Percentiles rank a stretch among this genome's conserved stretches.
Evolutionary conservation across 2,888 invertebrate species (phyloP).

Genomic region (Lutraria lutraria): DNA sequence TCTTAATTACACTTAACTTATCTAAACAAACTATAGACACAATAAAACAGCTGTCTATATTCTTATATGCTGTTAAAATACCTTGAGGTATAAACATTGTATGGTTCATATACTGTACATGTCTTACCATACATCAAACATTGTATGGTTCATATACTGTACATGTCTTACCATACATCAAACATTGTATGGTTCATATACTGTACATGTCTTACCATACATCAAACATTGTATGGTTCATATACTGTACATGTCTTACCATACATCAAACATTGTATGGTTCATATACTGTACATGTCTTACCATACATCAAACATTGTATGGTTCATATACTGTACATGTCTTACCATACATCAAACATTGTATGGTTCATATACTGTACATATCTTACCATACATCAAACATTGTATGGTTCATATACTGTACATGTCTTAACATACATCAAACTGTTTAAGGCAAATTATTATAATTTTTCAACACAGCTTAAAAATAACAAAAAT

Average conservation of each 20-base stretch:
- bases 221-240: too few species aligned
- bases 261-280: not conserved
- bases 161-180: not conserved
- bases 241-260: not conserved
- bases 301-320: not conserved
- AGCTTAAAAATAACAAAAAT: not conserved
- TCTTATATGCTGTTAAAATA: too few species aligned
- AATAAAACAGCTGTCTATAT: too few species aligned
- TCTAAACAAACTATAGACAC: too few species aligned
- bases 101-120: too few species aligned
- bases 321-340: too few species aligned
- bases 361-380: too few species aligned
- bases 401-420: too few species aligned
- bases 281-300: not conserved
- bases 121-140: not conserved
- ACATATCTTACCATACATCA: not conserved
- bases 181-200: too few species aligned
- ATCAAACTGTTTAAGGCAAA: not conserved
- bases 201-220: not conserved
- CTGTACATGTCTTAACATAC: not conserved
- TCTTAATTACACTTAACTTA: too few species aligned
- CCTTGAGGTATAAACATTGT: too few species aligned
- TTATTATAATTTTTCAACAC: not conserved
- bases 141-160: too few species aligned
- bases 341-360: not conserved